Conservation (phyloP, 1,140 invertebrate species). For the Phymorhynchus buccinoides region DNA sequence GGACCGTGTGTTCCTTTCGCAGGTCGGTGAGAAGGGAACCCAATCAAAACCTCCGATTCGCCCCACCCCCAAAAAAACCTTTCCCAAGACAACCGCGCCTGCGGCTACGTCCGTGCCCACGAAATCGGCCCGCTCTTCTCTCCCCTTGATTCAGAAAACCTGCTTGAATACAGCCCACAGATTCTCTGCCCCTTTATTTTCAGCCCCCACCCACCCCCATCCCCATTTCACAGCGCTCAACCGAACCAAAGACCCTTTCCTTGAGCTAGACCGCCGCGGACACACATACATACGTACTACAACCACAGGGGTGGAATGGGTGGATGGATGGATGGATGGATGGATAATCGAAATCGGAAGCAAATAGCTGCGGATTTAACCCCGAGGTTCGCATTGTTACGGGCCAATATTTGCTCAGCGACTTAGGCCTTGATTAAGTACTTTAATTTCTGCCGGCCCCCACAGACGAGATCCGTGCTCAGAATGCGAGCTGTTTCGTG, state of each 20-base stretch:
- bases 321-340: neutral
- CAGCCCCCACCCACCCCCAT: neutral
- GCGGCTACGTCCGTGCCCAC: neutral
- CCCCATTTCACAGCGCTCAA: neutral
- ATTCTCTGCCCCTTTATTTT: neutral
- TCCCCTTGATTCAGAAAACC: no score
- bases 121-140: neutral
- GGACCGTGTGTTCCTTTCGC: neutral
- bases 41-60: neutral
- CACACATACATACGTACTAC: no score
- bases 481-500: constrained; percentile 8
- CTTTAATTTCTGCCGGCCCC: constrained; percentile 19
- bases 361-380: constrained; percentile 26
- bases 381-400: constrained; percentile 22
- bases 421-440: constrained; percentile 30
- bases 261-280: neutral
- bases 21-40: neutral
- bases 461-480: constrained; percentile 20
- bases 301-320: neutral
- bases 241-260: no score
- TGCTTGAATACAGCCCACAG: neutral
- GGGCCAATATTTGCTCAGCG: constrained; percentile 20
- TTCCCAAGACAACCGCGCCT: neutral
- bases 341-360: constrained; percentile 15
- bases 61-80: neutral